These are phyloP conservation scores for Thaleichthys pacificus DNA, from an alignment of 2,797 vertebrate species.

Conservation along the genomic window DNA sequence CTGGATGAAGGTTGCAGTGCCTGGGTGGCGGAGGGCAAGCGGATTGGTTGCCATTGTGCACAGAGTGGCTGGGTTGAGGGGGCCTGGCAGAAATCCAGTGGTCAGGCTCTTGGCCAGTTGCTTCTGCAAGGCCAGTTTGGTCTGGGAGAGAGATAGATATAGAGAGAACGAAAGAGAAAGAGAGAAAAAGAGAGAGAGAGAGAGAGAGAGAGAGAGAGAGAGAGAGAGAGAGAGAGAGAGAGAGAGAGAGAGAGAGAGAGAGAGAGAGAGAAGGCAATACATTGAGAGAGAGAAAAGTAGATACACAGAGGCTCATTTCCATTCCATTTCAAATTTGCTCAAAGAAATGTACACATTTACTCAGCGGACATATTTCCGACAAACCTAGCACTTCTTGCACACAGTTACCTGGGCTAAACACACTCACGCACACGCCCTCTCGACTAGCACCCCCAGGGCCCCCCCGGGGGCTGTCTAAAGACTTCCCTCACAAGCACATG, in stretches of 20 bases:
- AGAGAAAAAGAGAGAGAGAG: slow-evolving; percentile 35
- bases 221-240: slow-evolving; percentile 30
- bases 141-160: slow-evolving; percentile 72
- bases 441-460: not conserved
- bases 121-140: slow-evolving; percentile 98
- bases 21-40: slow-evolving; percentile 85
- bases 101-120: slow-evolving; percentile 95
- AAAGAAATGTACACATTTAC: slow-evolving; percentile 26
- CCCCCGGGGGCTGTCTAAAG: not conserved
- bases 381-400: slow-evolving; percentile 24
- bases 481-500: not conserved
- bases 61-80: slow-evolving; percentile 81
- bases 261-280: slow-evolving; percentile 21
- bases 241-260: slow-evolving; percentile 3
- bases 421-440: not conserved
- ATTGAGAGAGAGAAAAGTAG: not conserved
- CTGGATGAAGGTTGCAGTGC: slow-evolving; percentile 88
- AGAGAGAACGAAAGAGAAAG: slow-evolving; percentile 31
- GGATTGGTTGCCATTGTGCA: slow-evolving; percentile 88
- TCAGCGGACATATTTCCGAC: slow-evolving; percentile 40
- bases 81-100: slow-evolving; percentile 87
- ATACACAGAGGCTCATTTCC: slow-evolving; percentile 28
- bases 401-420: slow-evolving; percentile 20
- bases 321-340: slow-evolving; percentile 8
- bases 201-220: slow-evolving; percentile 20